These are phyloP conservation scores for Rhyacophila evoluta DNA, from an alignment of 2,888 invertebrate genomes.

Conservation along the genomic window DNA sequence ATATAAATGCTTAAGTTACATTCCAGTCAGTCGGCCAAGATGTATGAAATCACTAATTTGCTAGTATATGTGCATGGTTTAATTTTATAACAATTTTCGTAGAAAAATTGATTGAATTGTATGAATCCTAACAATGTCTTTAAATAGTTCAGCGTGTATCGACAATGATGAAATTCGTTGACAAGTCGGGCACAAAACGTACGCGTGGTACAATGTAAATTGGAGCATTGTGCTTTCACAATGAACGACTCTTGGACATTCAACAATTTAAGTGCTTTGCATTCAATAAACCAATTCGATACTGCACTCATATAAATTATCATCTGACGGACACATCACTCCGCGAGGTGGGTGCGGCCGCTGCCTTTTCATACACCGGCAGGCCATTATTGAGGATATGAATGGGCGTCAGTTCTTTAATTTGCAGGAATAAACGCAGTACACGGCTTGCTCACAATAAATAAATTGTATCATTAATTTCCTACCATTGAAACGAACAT, in stretches of 20 bases:
- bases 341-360: neutral
- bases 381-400: constrained; percentile 13
- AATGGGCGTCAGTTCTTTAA: constrained; percentile 3
- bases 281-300: constrained; percentile 24
- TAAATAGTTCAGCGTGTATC: neutral
- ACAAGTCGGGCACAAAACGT: neutral
- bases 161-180: neutral
- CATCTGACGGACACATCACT: constrained; percentile 4
- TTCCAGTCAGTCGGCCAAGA: no score
- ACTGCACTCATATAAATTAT: constrained; percentile 13
- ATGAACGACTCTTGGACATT: neutral
- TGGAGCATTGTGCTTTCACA: neutral
- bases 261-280: neutral
- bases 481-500: neutral
- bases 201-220: neutral
- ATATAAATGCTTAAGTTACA: no score
- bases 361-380: neutral
- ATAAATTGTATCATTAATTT: constrained; percentile 5
- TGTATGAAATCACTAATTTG: no score
- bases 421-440: neutral
- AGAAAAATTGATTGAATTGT: no score
- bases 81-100: no score
- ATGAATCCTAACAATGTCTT: neutral
- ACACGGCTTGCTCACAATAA: neutral
- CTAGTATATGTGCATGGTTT: no score